Percentiles rank a stretch among this genome's conserved stretches.
These are phyloP conservation scores for Bombus confusus DNA, from an alignment of 1,140 invertebrate genomes.

Conservation along the genomic window DNA sequence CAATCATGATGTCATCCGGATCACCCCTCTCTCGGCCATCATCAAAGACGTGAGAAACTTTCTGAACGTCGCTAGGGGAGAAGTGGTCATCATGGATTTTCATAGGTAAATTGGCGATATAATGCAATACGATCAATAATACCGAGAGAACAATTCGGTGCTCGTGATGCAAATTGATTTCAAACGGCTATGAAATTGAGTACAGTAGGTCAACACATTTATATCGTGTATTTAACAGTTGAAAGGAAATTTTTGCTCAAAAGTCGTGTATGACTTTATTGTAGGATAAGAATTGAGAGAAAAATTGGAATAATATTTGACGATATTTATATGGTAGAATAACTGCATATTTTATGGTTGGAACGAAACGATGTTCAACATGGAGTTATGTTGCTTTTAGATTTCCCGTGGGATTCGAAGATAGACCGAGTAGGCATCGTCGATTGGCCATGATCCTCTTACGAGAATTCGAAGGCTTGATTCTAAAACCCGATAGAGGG, in stretches of 20 bases:
- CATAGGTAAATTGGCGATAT: conserved; percentile 77
- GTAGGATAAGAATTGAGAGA: background rate
- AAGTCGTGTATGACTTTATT: background rate
- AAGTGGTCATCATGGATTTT: conserved; percentile 88
- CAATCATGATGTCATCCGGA: conserved; percentile 87
- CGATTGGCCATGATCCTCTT: conserved; percentile 85
- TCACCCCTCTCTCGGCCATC: conserved; percentile 85
- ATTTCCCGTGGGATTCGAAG: conserved; percentile 87
- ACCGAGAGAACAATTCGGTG: background rate
- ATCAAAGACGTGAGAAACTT: conserved; percentile 86
- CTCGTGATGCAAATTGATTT: background rate
- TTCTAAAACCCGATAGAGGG: conserved; percentile 81
- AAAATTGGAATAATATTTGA: background rate
- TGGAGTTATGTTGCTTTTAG: conserved; percentile 68
- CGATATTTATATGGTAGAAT: background rate
- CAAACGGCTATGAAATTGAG: background rate
- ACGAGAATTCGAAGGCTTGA: conserved; percentile 84
- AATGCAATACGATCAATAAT: background rate
- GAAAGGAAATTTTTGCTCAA: background rate
- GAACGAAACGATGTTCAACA: background rate
- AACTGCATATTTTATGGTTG: background rate
- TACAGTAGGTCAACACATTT: too few species aligned
- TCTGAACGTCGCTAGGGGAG: conserved; percentile 84
- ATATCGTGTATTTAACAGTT: background rate
- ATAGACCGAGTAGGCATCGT: conserved; percentile 82